A percentile compares a stretch with the other conserved stretches of the same genome.
Evolutionary conservation across 2,113 vertebrate genomes (phyloP).

Genomic region (Salminus brasiliensis): DNA sequence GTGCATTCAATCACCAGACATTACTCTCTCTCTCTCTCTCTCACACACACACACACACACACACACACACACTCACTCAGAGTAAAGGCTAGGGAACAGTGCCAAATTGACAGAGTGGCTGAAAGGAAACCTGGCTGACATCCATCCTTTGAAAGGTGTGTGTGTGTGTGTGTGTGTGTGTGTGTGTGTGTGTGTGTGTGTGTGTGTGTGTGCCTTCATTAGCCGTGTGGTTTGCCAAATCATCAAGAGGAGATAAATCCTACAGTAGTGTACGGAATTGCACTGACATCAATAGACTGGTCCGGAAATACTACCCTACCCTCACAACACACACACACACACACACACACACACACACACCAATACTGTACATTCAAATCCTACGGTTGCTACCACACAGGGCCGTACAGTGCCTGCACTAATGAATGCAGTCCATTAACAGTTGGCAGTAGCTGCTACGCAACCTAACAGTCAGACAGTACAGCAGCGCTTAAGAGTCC

Average conservation of each 20-base stretch:
- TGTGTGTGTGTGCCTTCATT: constrained; percentile 23
- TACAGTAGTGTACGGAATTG: not conserved
- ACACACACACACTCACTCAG: constrained; percentile 24
- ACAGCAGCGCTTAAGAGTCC: too few species aligned
- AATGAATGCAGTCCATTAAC: too few species aligned
- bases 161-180: constrained; percentile 9
- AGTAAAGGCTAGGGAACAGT: not conserved
- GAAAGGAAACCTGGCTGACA: constrained; percentile 50
- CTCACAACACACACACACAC: constrained; percentile 28
- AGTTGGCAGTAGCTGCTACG: too few species aligned
- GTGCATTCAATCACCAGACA: not conserved
- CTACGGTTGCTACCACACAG: too few species aligned
- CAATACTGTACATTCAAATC: too few species aligned
- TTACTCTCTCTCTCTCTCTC: too few species aligned
- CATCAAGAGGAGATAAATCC: constrained; percentile 20
- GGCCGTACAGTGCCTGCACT: too few species aligned
- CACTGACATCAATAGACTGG: not conserved
- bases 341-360: constrained; percentile 3
- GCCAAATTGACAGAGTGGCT: constrained; percentile 49
- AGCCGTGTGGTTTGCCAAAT: not conserved
- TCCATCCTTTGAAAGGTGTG: constrained; percentile 39
- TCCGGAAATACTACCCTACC: not conserved
- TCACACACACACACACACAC: too few species aligned
- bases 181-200: not conserved
- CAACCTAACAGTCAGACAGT: too few species aligned